These are phyloP conservation scores for Amazona vittata DNA, from an alignment of 2,113 vertebrate genomes.

Conservation along the genomic window DNA sequence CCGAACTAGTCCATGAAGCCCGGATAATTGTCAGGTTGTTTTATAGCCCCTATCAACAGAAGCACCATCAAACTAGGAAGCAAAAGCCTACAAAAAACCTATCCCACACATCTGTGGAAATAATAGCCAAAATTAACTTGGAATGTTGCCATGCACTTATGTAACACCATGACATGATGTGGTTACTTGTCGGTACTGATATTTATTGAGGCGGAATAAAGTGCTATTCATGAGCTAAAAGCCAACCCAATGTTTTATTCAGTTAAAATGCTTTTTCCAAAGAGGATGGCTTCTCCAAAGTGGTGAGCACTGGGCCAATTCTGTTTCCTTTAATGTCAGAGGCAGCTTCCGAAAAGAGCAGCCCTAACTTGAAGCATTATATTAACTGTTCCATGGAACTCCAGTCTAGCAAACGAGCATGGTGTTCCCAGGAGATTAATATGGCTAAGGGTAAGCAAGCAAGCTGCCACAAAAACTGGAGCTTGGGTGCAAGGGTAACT, in stretches of 20 bases:
- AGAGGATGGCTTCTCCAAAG: conserved; percentile 10
- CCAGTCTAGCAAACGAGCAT: neutral
- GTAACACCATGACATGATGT: conserved; percentile 11
- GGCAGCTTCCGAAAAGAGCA: neutral
- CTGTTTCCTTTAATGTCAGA: neutral
- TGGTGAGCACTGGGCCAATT: neutral
- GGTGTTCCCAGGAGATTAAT: neutral
- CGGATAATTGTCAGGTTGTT: neutral
- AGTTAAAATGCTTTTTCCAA: conserved; percentile 47
- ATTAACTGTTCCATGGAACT: neutral
- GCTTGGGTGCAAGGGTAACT: neutral
- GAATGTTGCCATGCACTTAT: neutral
- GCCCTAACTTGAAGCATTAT: neutral
- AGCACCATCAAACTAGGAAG: neutral
- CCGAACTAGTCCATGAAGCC: neutral
- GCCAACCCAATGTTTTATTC: conserved; percentile 55
- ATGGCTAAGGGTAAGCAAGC: neutral
- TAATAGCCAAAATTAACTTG: conserved; percentile 12
- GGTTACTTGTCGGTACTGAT: neutral
- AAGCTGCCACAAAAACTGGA: neutral
- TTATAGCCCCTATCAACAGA: neutral
- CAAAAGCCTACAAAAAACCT: neutral
- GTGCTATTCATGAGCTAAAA: conserved; percentile 51
- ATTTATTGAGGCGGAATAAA: conserved; percentile 40
- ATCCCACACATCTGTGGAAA: neutral